phyloP scores from a whole-genome alignment of 2,888 invertebrate genomes.

The Endomychus coccineus region DNA sequence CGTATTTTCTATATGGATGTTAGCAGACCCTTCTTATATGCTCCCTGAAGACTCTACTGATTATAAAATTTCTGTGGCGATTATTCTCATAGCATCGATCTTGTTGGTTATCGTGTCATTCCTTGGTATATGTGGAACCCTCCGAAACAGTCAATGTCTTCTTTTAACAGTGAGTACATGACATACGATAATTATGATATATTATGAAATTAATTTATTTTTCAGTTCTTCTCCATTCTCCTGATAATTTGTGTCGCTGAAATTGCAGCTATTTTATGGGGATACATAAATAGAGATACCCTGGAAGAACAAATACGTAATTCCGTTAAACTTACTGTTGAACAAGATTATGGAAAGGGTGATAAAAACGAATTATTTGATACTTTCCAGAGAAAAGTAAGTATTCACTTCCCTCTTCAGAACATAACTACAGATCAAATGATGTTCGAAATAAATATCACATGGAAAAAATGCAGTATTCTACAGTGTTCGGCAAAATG shows the following conservation, averaged over 20 bases:
- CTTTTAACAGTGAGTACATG: conserved; percentile 58
- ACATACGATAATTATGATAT: background rate
- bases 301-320: conserved; percentile 57
- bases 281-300: conserved; percentile 61
- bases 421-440: too few relatives aligned
- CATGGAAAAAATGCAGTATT: too few relatives aligned
- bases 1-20: conserved; percentile 67
- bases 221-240: conserved; percentile 70
- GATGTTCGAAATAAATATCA: too few relatives aligned
- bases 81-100: conserved; percentile 64
- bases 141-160: conserved; percentile 69
- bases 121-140: conserved; percentile 76
- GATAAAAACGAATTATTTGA: conserved; percentile 55
- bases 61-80: conserved; percentile 62
- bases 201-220: conserved; percentile 21
- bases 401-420: too few relatives aligned
- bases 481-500: too few relatives aligned
- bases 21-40: conserved; percentile 65
- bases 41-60: conserved; percentile 57
- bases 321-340: conserved; percentile 56
- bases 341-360: conserved; percentile 53
- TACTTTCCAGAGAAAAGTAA: conserved; percentile 56
- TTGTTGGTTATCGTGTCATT: conserved; percentile 69
- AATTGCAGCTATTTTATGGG: conserved; percentile 71
- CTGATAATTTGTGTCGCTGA: conserved; percentile 71